Percentiles rank a stretch among this genome's conserved stretches.
These are phyloP conservation scores for Poeciliopsis retropinna DNA, from an alignment of 2,113 vertebrate species.

Conservation along the genomic window DNA sequence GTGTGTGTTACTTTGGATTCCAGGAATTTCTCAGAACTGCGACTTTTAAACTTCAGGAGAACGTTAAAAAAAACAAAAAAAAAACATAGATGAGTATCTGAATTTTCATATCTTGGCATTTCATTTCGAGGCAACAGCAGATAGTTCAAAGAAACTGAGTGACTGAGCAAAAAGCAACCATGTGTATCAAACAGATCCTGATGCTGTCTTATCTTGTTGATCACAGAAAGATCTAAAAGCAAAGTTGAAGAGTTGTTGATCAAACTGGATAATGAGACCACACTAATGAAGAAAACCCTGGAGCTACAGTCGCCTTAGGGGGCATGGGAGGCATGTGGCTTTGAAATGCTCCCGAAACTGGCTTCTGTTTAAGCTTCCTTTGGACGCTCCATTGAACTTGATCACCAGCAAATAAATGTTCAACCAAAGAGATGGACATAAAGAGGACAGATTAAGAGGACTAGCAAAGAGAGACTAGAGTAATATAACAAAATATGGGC, in stretches of 20 bases:
- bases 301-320: constrained; percentile 60
- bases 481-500: constrained; percentile 35
- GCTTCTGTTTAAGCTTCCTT: constrained; percentile 70
- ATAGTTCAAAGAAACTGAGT: constrained; percentile 18
- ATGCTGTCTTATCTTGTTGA: constrained; percentile 49
- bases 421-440: constrained; percentile 59
- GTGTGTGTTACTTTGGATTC: neutral
- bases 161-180: constrained; percentile 29
- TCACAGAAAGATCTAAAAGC: constrained; percentile 61
- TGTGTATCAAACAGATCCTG: constrained; percentile 45
- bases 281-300: constrained; percentile 42
- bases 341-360: constrained; percentile 67
- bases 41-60: constrained; percentile 34
- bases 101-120: constrained; percentile 31
- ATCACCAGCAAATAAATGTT: constrained; percentile 71
- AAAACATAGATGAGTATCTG: constrained; percentile 38
- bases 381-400: constrained; percentile 70
- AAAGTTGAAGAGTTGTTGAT: constrained; percentile 35
- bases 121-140: constrained; percentile 38
- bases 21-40: constrained; percentile 17
- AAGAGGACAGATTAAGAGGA: constrained; percentile 19
- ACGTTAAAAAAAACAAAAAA: constrained; percentile 8
- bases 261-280: constrained; percentile 49
- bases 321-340: constrained; percentile 39
- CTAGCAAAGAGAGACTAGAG: constrained; percentile 7